These are phyloP conservation scores for Coregonus sp. DNA, from an alignment of 2,797 vertebrate species.

Conservation along the genomic window DNA sequence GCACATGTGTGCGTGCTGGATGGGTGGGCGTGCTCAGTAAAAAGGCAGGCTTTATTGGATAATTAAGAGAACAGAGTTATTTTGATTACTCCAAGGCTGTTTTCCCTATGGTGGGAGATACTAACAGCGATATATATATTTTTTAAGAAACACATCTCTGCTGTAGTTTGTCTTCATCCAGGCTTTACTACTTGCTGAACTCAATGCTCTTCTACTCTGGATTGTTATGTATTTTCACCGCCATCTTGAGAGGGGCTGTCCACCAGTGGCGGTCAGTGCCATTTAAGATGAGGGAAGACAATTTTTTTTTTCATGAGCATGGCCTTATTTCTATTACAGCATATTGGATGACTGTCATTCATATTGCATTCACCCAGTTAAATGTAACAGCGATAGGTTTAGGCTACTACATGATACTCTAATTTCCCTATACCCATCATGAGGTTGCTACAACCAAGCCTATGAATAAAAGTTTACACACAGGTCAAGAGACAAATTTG, in stretches of 20 bases:
- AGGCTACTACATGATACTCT: no score
- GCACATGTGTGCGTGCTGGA: constrained; percentile 35
- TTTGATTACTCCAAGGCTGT: constrained; percentile 43
- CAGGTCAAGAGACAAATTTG: no score
- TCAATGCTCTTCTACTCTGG: constrained; percentile 38
- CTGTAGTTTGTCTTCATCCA: constrained; percentile 23
- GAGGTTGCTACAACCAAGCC: no score
- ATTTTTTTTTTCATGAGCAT: no score
- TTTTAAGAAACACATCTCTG: constrained; percentile 28
- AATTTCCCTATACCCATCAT: no score
- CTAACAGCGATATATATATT: background rate
- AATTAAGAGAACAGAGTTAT: constrained; percentile 56
- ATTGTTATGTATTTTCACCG: constrained; percentile 36
- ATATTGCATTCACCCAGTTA: no score
- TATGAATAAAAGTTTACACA: no score
- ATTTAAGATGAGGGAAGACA: no score
- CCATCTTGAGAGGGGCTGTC: constrained; percentile 45
- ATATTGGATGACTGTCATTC: no score
- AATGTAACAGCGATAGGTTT: no score
- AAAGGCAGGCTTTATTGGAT: constrained; percentile 62
- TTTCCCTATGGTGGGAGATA: constrained; percentile 29
- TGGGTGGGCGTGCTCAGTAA: constrained; percentile 52
- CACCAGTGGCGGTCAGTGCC: background rate
- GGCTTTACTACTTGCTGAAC: constrained; percentile 38
- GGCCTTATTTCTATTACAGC: no score